Conservation (phyloP, 2,797 vertebrate genomes). For the Enteromius radiatus region DNA sequence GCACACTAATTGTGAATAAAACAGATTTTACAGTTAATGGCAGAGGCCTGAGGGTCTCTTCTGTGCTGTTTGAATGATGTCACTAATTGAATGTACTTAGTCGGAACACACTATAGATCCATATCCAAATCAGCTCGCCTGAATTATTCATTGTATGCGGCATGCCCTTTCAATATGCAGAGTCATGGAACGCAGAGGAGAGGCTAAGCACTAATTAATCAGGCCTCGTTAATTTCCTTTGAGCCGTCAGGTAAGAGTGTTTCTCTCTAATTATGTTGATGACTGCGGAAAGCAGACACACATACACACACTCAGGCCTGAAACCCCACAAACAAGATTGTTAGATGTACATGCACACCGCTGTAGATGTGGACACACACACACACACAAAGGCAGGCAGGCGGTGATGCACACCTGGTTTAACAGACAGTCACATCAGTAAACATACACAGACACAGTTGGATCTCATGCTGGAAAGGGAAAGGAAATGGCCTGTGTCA, state of each 20-base stretch:
- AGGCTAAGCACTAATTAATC: constrained; percentile 81
- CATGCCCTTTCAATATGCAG: constrained; percentile 74
- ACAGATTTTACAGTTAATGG: constrained; percentile 20
- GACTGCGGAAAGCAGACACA: constrained; percentile 59
- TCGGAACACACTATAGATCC: constrained; percentile 46
- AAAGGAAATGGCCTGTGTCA: constrained; percentile 75
- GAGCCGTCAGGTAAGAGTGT: constrained; percentile 78
- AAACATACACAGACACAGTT: constrained; percentile 54
- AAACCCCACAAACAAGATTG: constrained; percentile 64
- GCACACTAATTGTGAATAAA: neutral
- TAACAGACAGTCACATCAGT: constrained; percentile 51
- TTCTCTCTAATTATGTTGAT: constrained; percentile 81
- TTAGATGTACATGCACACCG: constrained; percentile 55
- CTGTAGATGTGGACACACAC: constrained; percentile 29
- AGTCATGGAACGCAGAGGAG: constrained; percentile 76
- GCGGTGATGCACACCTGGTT: constrained; percentile 42
- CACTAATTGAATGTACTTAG: constrained; percentile 48
- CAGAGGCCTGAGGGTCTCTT: constrained; percentile 8
- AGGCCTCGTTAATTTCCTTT: constrained; percentile 81
- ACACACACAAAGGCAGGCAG: constrained; percentile 26
- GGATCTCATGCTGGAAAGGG: constrained; percentile 71
- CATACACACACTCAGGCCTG: constrained; percentile 47
- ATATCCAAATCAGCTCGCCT: constrained; percentile 45
- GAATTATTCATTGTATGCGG: constrained; percentile 58
- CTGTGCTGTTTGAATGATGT: constrained; percentile 21